Evolutionary conservation across 2,888 invertebrate genomes (phyloP).

Genomic region (Eilema caniola): DNA sequence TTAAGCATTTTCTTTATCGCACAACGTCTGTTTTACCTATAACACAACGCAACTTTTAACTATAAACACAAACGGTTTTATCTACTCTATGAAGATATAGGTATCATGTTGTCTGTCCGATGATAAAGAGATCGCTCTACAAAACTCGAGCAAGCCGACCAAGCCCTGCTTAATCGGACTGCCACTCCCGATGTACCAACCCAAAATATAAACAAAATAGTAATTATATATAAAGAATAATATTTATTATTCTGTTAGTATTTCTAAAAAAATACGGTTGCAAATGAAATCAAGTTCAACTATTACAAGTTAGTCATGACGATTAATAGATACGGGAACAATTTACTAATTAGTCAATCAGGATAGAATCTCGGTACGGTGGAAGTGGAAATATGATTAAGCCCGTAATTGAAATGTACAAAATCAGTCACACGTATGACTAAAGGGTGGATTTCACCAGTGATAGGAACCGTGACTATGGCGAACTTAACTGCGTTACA

Average conservation of each 20-base stretch:
- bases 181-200: background rate
- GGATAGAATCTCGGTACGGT: constrained; percentile 42
- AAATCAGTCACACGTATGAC: constrained; percentile 21
- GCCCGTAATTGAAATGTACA: constrained; percentile 32
- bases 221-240: too few relatives aligned
- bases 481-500: background rate
- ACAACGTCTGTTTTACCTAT: too few relatives aligned
- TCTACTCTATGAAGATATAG: too few relatives aligned
- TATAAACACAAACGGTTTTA: too few relatives aligned
- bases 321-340: constrained; percentile 53
- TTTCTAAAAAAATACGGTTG: background rate
- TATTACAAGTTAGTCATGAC: constrained; percentile 43
- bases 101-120: too few relatives aligned
- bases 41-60: too few relatives aligned
- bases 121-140: too few relatives aligned
- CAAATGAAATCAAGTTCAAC: constrained; percentile 3
- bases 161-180: background rate
- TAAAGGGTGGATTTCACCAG: background rate
- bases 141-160: background rate
- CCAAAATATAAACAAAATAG: too few relatives aligned
- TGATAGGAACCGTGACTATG: too few relatives aligned
- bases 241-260: too few relatives aligned
- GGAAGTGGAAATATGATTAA: constrained; percentile 15
- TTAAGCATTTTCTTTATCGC: too few relatives aligned
- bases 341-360: constrained; percentile 33